Evolutionary conservation across 1,140 invertebrate genomes (phyloP).

Genomic region (Caenorhabditis tropicalis): DNA sequence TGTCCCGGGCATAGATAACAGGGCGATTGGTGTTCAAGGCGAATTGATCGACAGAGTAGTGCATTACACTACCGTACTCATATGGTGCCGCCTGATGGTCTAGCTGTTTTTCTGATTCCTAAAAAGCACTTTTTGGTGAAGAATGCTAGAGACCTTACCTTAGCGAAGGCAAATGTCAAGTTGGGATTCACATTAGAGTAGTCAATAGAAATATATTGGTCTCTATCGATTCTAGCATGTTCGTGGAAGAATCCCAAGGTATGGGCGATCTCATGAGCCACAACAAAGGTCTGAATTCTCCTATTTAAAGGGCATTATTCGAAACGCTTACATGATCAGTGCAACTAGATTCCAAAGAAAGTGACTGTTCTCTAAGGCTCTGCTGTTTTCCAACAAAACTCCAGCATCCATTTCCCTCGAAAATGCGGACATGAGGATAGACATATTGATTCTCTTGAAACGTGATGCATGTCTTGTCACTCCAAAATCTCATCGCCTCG

Average conservation of each 20-base stretch:
- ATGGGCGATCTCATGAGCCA: conserved; percentile 2
- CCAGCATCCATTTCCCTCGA: conserved; percentile 30
- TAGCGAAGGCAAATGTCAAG: conserved; percentile 8
- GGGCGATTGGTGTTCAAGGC: conserved; percentile 18
- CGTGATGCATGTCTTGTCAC: conserved; percentile 22
- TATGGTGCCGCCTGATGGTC: background rate
- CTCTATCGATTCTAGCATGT: background rate
- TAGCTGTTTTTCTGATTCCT: conserved; percentile 33
- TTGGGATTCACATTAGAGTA: conserved; percentile 25
- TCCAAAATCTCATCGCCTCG: conserved; percentile 16
- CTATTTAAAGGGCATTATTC: background rate
- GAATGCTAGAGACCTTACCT: background rate
- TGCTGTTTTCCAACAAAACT: conserved; percentile 34
- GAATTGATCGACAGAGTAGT: conserved; percentile 9
- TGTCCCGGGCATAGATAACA: background rate
- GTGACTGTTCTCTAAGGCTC: background rate
- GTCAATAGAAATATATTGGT: conserved; percentile 6
- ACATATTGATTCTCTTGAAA: conserved; percentile 9
- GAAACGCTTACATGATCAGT: conserved; percentile 1
- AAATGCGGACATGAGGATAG: background rate
- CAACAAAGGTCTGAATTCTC: background rate
- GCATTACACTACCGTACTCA: conserved; percentile 34
- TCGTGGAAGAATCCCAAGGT: conserved; percentile 19
- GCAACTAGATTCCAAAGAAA: background rate
- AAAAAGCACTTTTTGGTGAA: background rate